A percentile compares a stretch with the other conserved stretches of the same genome.
These are phyloP conservation scores for Riparia riparia DNA, from an alignment of 2,113 vertebrate species.

Conservation along the genomic window DNA sequence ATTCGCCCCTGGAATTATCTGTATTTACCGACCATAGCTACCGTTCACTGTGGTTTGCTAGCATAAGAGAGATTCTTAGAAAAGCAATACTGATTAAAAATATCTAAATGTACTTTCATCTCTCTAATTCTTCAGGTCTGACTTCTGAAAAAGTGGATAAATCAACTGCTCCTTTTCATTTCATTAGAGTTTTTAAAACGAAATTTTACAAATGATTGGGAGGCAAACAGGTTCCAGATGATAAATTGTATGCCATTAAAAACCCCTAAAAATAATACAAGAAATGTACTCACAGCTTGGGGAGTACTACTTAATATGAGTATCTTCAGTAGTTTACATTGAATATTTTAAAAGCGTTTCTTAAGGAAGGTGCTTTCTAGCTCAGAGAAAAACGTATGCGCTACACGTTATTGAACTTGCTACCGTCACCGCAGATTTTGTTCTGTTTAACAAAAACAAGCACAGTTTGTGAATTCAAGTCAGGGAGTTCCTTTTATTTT, in stretches of 20 bases:
- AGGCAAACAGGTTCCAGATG: background rate
- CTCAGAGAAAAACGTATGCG: constrained; percentile 67
- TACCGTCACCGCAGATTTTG: constrained; percentile 74
- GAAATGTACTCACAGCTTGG: constrained; percentile 34
- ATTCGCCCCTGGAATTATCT: background rate
- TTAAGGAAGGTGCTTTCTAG: constrained; percentile 68
- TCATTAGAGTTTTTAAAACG: background rate
- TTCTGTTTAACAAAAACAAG: constrained; percentile 82
- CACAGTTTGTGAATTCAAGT: constrained; percentile 77
- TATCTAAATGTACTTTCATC: background rate
- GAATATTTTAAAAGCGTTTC: constrained; percentile 62
- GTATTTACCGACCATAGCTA: background rate
- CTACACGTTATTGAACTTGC: constrained; percentile 71
- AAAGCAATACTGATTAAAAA: background rate
- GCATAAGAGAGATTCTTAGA: background rate
- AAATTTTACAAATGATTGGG: background rate
- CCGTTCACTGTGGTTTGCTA: background rate
- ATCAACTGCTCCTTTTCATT: background rate
- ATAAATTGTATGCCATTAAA: background rate
- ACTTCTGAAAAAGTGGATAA: background rate
- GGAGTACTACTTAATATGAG: constrained; percentile 57
- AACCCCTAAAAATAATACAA: constrained; percentile 22
- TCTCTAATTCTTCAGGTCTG: background rate
- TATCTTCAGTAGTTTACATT: constrained; percentile 57
- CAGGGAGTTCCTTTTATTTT: constrained; percentile 79